phyloP scores from a whole-genome alignment of 2,888 invertebrate genomes.

The Sussaba pulchella region DNA sequence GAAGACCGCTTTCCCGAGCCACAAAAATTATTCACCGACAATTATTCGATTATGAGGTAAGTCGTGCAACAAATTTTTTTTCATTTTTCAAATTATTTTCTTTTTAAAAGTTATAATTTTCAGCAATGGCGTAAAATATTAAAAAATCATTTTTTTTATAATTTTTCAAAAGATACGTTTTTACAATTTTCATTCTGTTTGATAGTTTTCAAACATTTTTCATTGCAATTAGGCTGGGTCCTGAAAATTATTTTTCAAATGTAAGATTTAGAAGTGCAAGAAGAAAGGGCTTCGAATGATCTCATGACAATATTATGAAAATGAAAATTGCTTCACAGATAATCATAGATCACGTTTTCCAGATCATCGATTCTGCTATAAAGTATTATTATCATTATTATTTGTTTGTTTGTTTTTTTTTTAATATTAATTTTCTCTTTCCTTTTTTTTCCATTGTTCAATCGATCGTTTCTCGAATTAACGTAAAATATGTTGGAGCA shows the following conservation, averaged over 20 bases:
- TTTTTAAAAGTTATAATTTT: too few species aligned
- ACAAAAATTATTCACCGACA: conserved; percentile 41
- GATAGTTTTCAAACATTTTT: too few species aligned
- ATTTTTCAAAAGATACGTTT: background rate
- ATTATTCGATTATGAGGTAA: conserved; percentile 5
- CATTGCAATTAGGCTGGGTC: too few species aligned
- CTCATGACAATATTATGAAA: too few species aligned
- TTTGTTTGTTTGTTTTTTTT: background rate
- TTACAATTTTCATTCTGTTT: background rate
- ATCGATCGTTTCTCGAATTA: conserved; percentile 26
- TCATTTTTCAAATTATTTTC: conserved; percentile 16
- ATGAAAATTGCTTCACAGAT: conserved; percentile 31
- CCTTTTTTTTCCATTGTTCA: background rate
- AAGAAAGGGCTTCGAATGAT: conserved; percentile 25
- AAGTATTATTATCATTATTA: too few species aligned
- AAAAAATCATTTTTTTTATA: background rate
- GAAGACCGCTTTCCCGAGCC: conserved; percentile 73
- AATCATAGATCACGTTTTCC: conserved; percentile 47
- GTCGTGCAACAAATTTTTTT: too few species aligned
- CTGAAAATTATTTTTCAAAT: background rate
- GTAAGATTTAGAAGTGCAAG: conserved; percentile 30
- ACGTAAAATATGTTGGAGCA: conserved; percentile 17
- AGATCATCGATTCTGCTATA: conserved; percentile 28
- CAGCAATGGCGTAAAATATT: too few species aligned
- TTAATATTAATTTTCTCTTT: background rate